Percentiles rank a stretch among this genome's conserved stretches.
phyloP scores from a whole-genome alignment of 2,113 vertebrate genomes.

The Paedocypris sp. region DNA sequence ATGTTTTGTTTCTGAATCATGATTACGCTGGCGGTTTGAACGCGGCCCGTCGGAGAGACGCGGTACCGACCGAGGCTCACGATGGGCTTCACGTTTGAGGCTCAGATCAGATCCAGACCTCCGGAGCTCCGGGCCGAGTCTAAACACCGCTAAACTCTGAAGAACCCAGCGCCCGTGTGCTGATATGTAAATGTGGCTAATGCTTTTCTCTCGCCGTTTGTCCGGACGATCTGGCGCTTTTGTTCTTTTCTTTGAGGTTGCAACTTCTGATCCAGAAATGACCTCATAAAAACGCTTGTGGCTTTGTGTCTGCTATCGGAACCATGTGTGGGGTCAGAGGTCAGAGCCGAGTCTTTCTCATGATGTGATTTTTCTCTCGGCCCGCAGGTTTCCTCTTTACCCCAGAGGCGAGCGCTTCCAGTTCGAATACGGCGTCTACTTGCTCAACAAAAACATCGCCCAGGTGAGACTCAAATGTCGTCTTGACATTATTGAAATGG shows the following conservation, averaged over 20 bases:
- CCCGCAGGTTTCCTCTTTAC: conserved; percentile 83
- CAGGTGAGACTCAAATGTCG: conserved; percentile 63
- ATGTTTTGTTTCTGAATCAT: conserved; percentile 15
- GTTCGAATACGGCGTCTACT: conserved; percentile 95
- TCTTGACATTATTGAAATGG: too few relatives aligned
- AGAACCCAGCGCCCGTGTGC: not conserved
- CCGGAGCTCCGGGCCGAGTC: conserved; percentile 3
- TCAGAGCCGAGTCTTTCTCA: not conserved
- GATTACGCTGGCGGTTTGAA: conserved; percentile 12
- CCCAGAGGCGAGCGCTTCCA: conserved; percentile 90
- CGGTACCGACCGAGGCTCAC: conserved; percentile 1
- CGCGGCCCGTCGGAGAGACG: conserved; percentile 1
- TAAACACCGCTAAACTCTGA: not conserved
- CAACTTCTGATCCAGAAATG: conserved; percentile 12
- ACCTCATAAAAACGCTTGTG: not conserved
- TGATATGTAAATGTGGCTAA: not conserved
- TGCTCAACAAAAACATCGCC: conserved; percentile 98
- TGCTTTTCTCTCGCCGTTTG: not conserved
- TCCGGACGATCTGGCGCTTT: conserved; percentile 8
- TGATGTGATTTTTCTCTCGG: conserved; percentile 6
- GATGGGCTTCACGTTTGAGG: conserved; percentile 17
- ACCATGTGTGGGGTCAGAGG: conserved; percentile 7
- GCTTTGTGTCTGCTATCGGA: conserved; percentile 6
- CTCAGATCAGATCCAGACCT: conserved; percentile 16
- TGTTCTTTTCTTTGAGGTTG: not conserved